Evolutionary conservation across 2,113 vertebrate species (phyloP).

Genomic region (Tursiops truncatus): DNA sequence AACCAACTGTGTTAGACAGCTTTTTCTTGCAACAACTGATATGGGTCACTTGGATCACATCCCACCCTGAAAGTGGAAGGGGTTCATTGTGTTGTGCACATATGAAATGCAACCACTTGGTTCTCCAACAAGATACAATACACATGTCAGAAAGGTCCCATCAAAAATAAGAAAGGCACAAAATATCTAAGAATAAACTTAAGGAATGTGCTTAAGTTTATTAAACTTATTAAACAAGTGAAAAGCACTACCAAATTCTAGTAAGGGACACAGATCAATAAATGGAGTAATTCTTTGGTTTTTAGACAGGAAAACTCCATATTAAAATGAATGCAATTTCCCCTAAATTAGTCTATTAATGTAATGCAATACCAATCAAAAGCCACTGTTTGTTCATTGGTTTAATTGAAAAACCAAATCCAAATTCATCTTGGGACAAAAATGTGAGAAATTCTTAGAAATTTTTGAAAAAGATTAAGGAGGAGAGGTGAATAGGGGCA

Average conservation of each 20-base stretch:
- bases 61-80: not conserved
- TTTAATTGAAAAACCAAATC: not conserved
- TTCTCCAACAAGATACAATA: conserved; percentile 6
- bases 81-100: not conserved
- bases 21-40: not conserved
- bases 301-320: conserved; percentile 16
- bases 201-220: not conserved
- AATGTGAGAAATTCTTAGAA: conserved; percentile 1
- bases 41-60: not conserved
- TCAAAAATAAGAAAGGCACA: not conserved
- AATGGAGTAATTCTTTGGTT: not conserved
- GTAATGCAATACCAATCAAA: not conserved
- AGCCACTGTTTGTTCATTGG: not conserved
- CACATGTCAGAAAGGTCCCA: not conserved
- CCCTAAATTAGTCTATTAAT: conserved; percentile 10
- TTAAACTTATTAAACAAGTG: not conserved
- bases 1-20: not conserved
- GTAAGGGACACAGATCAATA: not conserved
- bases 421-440: not conserved
- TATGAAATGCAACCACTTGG: not conserved
- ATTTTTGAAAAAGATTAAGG: not conserved
- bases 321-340: not conserved
- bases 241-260: conserved; percentile 13
- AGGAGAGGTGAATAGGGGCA: not conserved
- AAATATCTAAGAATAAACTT: conserved; percentile 11